phyloP scores from a whole-genome alignment of 2,113 vertebrate genomes.

The Regulus satrapa region DNA sequence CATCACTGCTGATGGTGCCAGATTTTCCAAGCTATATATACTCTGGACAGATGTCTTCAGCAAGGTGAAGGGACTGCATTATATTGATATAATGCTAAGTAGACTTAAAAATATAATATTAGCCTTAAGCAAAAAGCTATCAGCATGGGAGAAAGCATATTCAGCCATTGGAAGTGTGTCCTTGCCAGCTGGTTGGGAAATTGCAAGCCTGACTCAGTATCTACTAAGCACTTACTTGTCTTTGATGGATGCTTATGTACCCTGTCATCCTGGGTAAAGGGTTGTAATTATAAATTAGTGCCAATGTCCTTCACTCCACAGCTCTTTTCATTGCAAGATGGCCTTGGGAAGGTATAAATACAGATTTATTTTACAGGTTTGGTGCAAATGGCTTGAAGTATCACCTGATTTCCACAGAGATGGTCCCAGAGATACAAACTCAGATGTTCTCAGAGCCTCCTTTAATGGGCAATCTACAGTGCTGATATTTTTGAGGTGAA shows the following conservation, averaged over 20 bases:
- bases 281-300: background rate
- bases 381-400: background rate
- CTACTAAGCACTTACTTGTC: background rate
- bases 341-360: background rate
- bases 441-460: background rate
- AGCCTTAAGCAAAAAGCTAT: background rate
- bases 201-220: background rate
- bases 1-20: background rate
- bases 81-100: background rate
- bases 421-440: background rate
- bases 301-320: background rate
- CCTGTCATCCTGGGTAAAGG: background rate
- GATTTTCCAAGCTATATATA: background rate
- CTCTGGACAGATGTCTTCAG: background rate
- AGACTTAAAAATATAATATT: background rate
- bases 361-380: background rate
- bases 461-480: background rate
- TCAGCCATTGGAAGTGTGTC: background rate
- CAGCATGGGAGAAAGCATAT: background rate
- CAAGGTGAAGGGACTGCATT: background rate
- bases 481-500: background rate
- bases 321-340: background rate
- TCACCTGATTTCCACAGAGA: background rate
- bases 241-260: background rate
- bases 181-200: slow-evolving; percentile 10